Percentiles rank a stretch among this genome's conserved stretches.
These are phyloP conservation scores for Helicoverpa assulta DNA, from an alignment of 2,888 invertebrate genomes.

Conservation along the genomic window DNA sequence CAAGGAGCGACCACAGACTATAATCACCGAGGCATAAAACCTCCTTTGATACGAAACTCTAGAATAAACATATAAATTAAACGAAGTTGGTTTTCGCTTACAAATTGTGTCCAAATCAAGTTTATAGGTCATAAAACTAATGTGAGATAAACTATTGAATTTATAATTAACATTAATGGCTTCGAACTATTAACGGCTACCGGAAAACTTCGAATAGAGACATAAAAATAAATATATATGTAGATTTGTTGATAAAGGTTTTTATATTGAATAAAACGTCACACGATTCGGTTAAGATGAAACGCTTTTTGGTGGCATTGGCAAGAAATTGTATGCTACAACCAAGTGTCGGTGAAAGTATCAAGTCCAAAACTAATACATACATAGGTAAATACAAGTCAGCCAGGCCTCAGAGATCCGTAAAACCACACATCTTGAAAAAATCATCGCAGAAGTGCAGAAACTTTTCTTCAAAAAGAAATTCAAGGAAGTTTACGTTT, in stretches of 20 bases:
- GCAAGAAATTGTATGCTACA: no score
- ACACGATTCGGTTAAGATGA: slow-evolving; percentile 76
- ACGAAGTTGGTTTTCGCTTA: slow-evolving; percentile 79
- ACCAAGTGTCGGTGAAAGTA: no score
- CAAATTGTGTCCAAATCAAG: slow-evolving; percentile 83
- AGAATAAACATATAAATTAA: slow-evolving; percentile 77
- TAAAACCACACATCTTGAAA: no score
- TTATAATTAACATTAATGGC: slow-evolving; percentile 89
- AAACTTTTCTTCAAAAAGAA: no score
- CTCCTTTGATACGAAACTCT: slow-evolving; percentile 24
- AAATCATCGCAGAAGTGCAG: no score
- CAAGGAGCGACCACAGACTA: slow-evolving; percentile 35
- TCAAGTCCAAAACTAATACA: no score
- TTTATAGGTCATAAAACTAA: slow-evolving; percentile 88
- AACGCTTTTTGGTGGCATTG: slow-evolving; percentile 36
- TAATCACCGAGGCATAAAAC: slow-evolving; percentile 49
- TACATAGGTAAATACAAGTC: no score
- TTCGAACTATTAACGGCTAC: slow-evolving; percentile 89
- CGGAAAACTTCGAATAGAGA: slow-evolving; percentile 88
- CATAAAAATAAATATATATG: slow-evolving; percentile 89
- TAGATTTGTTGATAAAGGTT: slow-evolving; percentile 84
- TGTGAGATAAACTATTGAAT: slow-evolving; percentile 85
- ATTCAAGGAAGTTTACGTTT: no score
- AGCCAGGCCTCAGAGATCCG: no score
- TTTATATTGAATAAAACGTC: slow-evolving; percentile 83